Conservation (phyloP, 64 coral and sea anemone genomes). For the Anthopleura sola region DNA sequence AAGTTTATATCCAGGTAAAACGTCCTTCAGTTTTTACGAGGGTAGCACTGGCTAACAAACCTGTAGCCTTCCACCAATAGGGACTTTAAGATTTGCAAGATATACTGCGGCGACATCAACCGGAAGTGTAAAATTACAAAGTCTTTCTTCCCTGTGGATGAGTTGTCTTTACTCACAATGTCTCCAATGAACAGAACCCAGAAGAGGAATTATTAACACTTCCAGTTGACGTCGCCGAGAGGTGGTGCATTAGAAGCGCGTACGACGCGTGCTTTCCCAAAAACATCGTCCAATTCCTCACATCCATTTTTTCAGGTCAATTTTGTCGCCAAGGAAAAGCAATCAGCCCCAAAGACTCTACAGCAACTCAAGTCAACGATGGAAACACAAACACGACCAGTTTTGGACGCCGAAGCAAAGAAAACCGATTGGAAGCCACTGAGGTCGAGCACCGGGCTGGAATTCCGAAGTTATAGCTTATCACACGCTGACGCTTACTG, state of each 20-base stretch:
- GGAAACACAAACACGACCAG: slow-evolving; percentile 47
- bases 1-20: slow-evolving; percentile 59
- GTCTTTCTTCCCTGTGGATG: no score
- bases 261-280: not conserved
- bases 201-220: no score
- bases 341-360: not conserved
- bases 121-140: no score
- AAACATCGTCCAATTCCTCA: no score
- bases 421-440: slow-evolving; percentile 60
- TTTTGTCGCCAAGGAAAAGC: slow-evolving; percentile 39
- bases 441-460: slow-evolving; percentile 32
- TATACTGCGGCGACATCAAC: no score
- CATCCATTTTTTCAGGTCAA: not conserved
- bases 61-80: no score
- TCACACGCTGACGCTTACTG: slow-evolving; percentile 77
- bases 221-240: no score
- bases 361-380: slow-evolving; percentile 29
- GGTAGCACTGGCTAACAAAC: no score
- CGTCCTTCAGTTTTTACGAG: no score
- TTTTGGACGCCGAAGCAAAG: slow-evolving; percentile 55
- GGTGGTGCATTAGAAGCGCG: not conserved
- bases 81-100: no score
- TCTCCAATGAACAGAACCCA: no score
- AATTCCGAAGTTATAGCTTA: slow-evolving; percentile 47
- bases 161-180: no score